Evolutionary conservation across 1,140 invertebrate genomes (phyloP).

Genomic region (Heliconius congener): DNA sequence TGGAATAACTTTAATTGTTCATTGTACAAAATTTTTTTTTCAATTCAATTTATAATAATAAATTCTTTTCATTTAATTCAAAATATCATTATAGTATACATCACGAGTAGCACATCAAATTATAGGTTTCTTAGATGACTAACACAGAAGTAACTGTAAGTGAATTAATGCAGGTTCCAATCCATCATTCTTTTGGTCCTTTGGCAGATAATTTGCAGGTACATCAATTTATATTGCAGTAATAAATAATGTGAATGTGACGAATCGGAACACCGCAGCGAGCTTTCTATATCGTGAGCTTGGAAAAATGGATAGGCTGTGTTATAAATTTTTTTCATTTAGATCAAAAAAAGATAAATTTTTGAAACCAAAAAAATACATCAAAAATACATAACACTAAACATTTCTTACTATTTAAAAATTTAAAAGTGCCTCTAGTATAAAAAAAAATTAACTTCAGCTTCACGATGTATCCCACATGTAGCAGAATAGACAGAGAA

Average conservation of each 20-base stretch:
- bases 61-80: background rate
- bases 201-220: constrained; percentile 23
- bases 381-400: too few relatives aligned
- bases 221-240: constrained; percentile 31
- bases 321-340: background rate
- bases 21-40: too few relatives aligned
- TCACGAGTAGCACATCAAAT: background rate
- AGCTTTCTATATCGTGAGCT: constrained; percentile 26
- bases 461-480: background rate
- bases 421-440: too few relatives aligned
- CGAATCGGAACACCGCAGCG: constrained; percentile 36
- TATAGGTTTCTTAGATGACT: background rate
- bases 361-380: too few relatives aligned
- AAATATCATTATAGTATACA: background rate
- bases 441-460: background rate
- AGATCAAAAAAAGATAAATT: too few relatives aligned
- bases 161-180: constrained; percentile 3
- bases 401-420: too few relatives aligned
- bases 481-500: background rate
- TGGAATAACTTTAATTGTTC: too few relatives aligned
- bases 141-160: constrained; percentile 16
- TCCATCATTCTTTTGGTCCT: constrained; percentile 13
- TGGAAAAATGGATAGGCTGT: constrained; percentile 12
- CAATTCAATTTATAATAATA: too few relatives aligned
- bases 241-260: constrained; percentile 40